Base-by-base conservation (phyloP, 1,140 invertebrate species). In the Drosophila fuyamai region DNA sequence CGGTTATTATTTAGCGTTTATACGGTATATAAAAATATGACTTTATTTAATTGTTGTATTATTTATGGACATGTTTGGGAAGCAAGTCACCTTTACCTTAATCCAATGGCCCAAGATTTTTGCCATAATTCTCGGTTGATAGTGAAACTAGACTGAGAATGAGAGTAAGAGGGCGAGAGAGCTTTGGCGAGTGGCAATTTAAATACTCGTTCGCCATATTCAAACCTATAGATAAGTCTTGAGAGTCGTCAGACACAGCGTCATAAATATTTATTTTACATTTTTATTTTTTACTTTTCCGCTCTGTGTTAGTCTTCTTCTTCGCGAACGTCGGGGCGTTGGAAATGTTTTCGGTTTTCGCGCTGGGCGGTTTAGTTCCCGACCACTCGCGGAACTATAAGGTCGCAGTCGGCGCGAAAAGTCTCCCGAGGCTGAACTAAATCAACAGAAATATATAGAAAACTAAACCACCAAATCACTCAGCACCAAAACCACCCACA, bases 241-340 rank as follows among this genome's bases (percentile, higher is more conserved):
- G 50, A 54, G 63, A 61, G 62, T 59, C 60, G 81, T 81, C 85
- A 60, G 79, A 81, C 77, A 68, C 65, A 84, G 80, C 80, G 84
- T 89, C 80, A 89, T 89, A 88, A 89, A 89, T 89, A 89, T 88
- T 70, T 80, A 78, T 90, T 81, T 77, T 51, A 67, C 58, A 61
- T 71, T 68, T 70, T 47, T 68, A 41, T 67, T 61, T 67, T 32
- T 55, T 46, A 47, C 40, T 66, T 68, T 53, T 53, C 57, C 57
- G 43, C 51, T 53, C 27, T 36, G 58, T 29, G 58, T 13, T 14
- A 14, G 18, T 71, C 67, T 71, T 57, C 67, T 44, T 71, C 66
- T 71, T 47, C 60, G 50, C 4, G 48, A 32, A 35, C 63, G 66
- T 32, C 63, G 43, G 29, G 48, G 48, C 50, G 67, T 57, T 71